phyloP scores from a whole-genome alignment of 2,113 vertebrate genomes.

The Passer domesticus region DNA sequence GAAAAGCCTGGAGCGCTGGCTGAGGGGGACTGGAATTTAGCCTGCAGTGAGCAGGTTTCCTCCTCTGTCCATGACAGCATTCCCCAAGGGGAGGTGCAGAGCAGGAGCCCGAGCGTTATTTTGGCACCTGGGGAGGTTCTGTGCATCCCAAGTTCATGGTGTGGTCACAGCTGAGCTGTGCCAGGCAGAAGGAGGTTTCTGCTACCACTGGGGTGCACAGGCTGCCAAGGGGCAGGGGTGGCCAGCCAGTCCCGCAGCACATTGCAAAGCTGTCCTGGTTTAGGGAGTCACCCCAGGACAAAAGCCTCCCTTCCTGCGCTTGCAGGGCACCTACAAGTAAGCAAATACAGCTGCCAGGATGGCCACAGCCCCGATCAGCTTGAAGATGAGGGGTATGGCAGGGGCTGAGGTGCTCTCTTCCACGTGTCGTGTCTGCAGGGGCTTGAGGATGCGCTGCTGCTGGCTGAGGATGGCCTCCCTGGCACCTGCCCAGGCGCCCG shows the following conservation, averaged over 20 bases:
- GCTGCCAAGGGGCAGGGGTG: not conserved
- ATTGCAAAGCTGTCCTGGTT: not conserved
- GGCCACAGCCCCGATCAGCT: not conserved
- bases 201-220: not conserved
- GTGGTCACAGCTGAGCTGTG: accelerated
- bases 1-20: accelerated
- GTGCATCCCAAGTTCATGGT: accelerated
- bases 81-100: accelerated
- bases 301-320: not conserved
- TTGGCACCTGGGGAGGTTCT: not conserved
- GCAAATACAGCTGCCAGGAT: not conserved
- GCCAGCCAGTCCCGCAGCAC: not conserved
- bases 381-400: not conserved
- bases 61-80: accelerated
- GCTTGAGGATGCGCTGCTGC: conserved; percentile 74
- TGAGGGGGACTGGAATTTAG: not conserved
- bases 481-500: conserved; percentile 74
- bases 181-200: not conserved
- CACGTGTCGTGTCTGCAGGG: conserved; percentile 69
- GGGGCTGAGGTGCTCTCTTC: not conserved
- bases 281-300: not conserved
- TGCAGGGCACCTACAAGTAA: conserved; percentile 2
- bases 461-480: conserved; percentile 80
- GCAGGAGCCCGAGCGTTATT: accelerated
- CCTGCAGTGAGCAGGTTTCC: not conserved